Evolutionary conservation across 2,113 vertebrate genomes (phyloP).

Genomic region (Rhagologus leucostigma): DNA sequence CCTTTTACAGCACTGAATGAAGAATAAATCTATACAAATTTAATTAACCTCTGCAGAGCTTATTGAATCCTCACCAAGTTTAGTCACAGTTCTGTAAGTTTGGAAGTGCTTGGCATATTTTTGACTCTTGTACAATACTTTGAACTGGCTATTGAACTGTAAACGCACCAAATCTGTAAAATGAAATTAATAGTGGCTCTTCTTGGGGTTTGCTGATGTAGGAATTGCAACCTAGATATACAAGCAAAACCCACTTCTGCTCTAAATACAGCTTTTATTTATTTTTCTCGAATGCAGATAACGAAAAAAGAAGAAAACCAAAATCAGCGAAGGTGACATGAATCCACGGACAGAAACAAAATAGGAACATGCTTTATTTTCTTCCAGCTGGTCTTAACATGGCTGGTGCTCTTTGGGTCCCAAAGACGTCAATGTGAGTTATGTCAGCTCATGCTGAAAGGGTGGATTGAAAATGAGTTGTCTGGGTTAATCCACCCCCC

Average conservation of each 20-base stretch:
- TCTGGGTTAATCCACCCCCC: not conserved
- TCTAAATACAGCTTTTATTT: not conserved
- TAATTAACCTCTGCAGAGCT: slow-evolving; percentile 70
- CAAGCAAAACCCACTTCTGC: not conserved
- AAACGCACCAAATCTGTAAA: not conserved
- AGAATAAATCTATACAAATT: slow-evolving; percentile 73
- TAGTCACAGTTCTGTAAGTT: slow-evolving; percentile 59
- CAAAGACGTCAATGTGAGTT: not conserved
- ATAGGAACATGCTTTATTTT: not conserved
- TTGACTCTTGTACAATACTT: not conserved
- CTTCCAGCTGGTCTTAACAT: not conserved
- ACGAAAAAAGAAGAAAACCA: not conserved
- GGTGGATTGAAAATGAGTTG: not conserved
- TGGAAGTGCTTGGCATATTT: slow-evolving; percentile 47
- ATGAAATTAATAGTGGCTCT: not conserved
- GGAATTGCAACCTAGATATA: not conserved
- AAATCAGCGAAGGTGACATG: not conserved
- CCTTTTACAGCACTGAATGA: slow-evolving; percentile 38
- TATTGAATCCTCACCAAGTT: slow-evolving; percentile 52
- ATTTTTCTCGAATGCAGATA: not conserved
- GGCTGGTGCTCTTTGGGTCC: not conserved
- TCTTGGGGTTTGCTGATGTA: not conserved
- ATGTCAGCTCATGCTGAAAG: not conserved
- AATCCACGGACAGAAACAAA: not conserved
- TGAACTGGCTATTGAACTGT: not conserved